Conservation (phyloP, 2,888 invertebrate genomes). For the Pheosia tremula region DNA sequence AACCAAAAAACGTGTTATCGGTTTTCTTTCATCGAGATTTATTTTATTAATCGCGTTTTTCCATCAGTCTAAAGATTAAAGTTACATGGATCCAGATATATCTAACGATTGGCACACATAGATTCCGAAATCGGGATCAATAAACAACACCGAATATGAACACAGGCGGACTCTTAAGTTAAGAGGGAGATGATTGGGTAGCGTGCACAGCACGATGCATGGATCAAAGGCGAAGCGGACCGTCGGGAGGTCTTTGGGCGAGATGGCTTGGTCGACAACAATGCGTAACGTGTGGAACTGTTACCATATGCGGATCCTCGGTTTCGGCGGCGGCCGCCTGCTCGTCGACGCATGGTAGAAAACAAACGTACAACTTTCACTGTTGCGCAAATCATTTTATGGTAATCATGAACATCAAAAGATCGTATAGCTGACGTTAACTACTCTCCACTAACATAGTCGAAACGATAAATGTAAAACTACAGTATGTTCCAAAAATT, state of each 20-base stretch:
- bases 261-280: slow-evolving; percentile 66
- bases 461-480: slow-evolving; percentile 19
- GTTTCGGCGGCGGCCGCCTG: slow-evolving; percentile 94
- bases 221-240: slow-evolving; percentile 67
- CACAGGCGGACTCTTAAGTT: slow-evolving; percentile 25
- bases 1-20: too few species aligned
- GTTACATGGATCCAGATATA: too few species aligned
- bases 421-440: slow-evolving; percentile 16
- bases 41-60: too few species aligned
- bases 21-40: too few species aligned
- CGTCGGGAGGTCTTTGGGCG: slow-evolving; percentile 70
- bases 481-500: not conserved
- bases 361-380: slow-evolving; percentile 73
- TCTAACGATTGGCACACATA: too few species aligned
- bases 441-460: slow-evolving; percentile 23
- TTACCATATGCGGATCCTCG: slow-evolving; percentile 97
- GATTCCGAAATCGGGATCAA: too few species aligned
- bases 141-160: too few species aligned
- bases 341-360: slow-evolving; percentile 81
- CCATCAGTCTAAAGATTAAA: too few species aligned
- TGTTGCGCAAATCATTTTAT: slow-evolving; percentile 52
- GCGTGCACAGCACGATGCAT: slow-evolving; percentile 81
- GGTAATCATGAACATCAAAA: slow-evolving; percentile 23
- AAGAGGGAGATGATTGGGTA: slow-evolving; percentile 62
- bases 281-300: slow-evolving; percentile 59